Conservation (phyloP, 2,113 vertebrate species). For the Tychaedon coryphoeus region DNA sequence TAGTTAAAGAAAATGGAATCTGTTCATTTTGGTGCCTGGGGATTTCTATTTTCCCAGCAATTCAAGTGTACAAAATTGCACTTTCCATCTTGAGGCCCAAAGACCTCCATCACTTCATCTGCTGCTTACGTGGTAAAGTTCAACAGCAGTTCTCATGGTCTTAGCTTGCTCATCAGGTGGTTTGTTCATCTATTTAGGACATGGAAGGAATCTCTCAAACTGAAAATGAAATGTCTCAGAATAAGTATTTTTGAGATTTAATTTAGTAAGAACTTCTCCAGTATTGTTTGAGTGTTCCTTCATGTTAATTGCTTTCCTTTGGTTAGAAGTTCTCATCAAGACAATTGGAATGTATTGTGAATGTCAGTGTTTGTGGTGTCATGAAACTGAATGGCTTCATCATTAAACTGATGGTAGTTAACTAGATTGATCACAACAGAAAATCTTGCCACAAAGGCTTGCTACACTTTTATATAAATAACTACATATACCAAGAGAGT, state of each 20-base stretch:
- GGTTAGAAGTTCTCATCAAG: neutral
- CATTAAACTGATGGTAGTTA: neutral
- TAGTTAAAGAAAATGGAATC: neutral
- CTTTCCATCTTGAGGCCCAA: neutral
- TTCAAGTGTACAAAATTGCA: neutral
- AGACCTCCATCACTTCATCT: neutral
- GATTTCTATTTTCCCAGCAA: neutral
- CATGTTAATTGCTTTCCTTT: neutral
- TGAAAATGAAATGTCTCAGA: neutral
- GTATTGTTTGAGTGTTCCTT: neutral
- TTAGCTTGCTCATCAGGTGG: neutral
- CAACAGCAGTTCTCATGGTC: neutral
- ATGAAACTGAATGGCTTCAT: neutral
- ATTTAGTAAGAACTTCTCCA: neutral
- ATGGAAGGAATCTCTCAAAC: neutral
- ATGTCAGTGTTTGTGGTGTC: neutral
- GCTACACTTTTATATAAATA: neutral
- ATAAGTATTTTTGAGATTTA: neutral
- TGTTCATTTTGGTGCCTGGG: neutral
- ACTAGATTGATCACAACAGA: neutral
- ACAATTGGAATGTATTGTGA: neutral
- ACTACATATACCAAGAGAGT: neutral
- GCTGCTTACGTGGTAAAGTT: neutral
- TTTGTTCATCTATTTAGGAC: neutral
- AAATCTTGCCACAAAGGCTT: neutral